Evolutionary conservation across 2,888 invertebrate genomes (phyloP).

Genomic region (Spisula subtruncata): DNA sequence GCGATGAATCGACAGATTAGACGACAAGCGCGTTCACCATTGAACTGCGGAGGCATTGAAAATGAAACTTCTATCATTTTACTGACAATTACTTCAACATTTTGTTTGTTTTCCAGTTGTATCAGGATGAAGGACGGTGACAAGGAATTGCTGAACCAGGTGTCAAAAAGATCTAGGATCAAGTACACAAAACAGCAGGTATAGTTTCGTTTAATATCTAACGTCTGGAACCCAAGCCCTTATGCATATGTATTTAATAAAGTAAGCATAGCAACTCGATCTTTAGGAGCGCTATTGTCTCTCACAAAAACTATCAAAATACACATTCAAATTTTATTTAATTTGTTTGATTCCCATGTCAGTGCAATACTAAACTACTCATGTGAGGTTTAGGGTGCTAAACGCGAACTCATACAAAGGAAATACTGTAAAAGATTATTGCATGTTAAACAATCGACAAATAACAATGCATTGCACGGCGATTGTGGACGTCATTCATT

Average conservation of each 20-base stretch:
- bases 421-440: constrained; percentile 45
- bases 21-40: too few species aligned
- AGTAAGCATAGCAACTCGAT: too few species aligned
- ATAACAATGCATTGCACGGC: constrained; percentile 16
- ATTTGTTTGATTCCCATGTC: constrained; percentile 44
- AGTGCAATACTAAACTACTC: constrained; percentile 43
- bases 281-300: too few species aligned
- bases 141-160: background rate
- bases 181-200: constrained; percentile 70
- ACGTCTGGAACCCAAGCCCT: background rate
- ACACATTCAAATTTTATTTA: constrained; percentile 24
- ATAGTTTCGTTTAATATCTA: background rate
- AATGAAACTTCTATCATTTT: too few species aligned
- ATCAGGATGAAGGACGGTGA: constrained; percentile 33
- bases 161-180: constrained; percentile 55
- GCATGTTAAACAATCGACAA: constrained; percentile 28
- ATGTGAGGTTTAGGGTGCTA: constrained; percentile 53
- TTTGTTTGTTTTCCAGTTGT: background rate
- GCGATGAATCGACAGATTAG: too few species aligned
- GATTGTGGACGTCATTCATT: constrained; percentile 30
- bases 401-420: constrained; percentile 35
- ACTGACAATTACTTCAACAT: background rate
- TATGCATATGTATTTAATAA: background rate
- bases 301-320: background rate
- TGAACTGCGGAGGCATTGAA: too few species aligned